phyloP scores from a whole-genome alignment of 2,888 invertebrate species.

The Synanthedon andrenaeformis region DNA sequence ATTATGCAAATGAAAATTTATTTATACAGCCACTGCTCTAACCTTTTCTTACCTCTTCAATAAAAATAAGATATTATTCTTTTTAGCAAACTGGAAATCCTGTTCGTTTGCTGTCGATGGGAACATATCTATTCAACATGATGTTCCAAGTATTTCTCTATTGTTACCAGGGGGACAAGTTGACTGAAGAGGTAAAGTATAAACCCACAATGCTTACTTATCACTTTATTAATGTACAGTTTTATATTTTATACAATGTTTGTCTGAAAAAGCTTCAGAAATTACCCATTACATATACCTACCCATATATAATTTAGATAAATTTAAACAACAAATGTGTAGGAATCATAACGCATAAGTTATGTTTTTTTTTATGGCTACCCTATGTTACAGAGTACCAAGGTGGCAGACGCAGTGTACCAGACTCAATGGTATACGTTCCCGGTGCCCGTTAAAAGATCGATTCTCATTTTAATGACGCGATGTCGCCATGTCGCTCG shows the following conservation, averaged over 20 bases:
- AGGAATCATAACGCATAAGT: too few relatives aligned
- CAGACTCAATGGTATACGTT: slow-evolving; percentile 54
- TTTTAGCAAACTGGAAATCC: slow-evolving; percentile 35
- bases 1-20: too few relatives aligned
- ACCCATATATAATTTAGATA: too few relatives aligned
- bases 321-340: too few relatives aligned
- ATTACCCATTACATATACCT: too few relatives aligned
- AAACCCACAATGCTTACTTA: background rate
- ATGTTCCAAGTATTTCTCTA: slow-evolving; percentile 50
- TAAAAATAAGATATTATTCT: too few relatives aligned
- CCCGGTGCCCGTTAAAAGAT: slow-evolving; percentile 34
- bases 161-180: slow-evolving; percentile 57
- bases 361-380: too few relatives aligned
- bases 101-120: slow-evolving; percentile 46
- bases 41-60: too few relatives aligned
- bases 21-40: too few relatives aligned
- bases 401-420: slow-evolving; percentile 54
- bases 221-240: too few relatives aligned
- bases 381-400: slow-evolving; percentile 31
- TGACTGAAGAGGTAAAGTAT: slow-evolving; percentile 48
- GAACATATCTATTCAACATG: slow-evolving; percentile 38
- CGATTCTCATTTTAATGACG: slow-evolving; percentile 48
- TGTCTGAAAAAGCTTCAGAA: too few relatives aligned
- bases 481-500: slow-evolving; percentile 45
- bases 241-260: too few relatives aligned